phyloP scores from a whole-genome alignment of 2,888 invertebrate genomes.

The Drosophila nigricruria region DNA sequence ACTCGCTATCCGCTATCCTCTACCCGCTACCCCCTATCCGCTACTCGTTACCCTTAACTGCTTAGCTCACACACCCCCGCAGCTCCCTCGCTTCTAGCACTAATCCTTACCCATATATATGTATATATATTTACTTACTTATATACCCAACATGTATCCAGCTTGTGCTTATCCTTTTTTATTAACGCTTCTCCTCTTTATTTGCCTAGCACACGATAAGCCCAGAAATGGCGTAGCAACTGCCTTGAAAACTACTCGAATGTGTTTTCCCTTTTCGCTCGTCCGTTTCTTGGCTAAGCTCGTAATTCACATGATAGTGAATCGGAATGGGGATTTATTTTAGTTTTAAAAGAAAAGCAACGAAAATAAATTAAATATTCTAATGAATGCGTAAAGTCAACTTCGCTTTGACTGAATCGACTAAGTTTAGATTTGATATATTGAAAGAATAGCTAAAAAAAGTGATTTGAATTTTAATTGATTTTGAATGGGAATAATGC shows the following conservation, averaged over 20 bases:
- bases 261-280: not conserved
- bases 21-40: not conserved
- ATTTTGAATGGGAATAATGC: not conserved
- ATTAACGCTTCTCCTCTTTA: constrained; percentile 23
- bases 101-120: not conserved
- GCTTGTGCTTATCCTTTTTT: constrained; percentile 14
- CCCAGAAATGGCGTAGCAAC: constrained; percentile 3
- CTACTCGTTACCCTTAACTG: not conserved
- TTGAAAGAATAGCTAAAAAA: no score
- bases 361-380: not conserved
- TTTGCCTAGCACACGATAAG: constrained; percentile 24
- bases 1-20: not conserved
- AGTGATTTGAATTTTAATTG: not conserved
- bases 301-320: not conserved
- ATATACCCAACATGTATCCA: constrained; percentile 5
- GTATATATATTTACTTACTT: constrained; percentile 2
- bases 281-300: constrained; percentile 2
- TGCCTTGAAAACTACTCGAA: constrained; percentile 21
- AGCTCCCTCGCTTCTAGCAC: constrained; percentile 1
- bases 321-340: not conserved
- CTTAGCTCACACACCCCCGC: constrained; percentile 17
- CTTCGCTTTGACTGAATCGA: not conserved
- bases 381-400: not conserved
- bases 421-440: not conserved
- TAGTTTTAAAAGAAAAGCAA: not conserved